Percentiles rank a stretch among this genome's conserved stretches.
These are phyloP conservation scores for Nasonia longicornis DNA, from an alignment of 1,140 invertebrate genomes.

Conservation along the genomic window DNA sequence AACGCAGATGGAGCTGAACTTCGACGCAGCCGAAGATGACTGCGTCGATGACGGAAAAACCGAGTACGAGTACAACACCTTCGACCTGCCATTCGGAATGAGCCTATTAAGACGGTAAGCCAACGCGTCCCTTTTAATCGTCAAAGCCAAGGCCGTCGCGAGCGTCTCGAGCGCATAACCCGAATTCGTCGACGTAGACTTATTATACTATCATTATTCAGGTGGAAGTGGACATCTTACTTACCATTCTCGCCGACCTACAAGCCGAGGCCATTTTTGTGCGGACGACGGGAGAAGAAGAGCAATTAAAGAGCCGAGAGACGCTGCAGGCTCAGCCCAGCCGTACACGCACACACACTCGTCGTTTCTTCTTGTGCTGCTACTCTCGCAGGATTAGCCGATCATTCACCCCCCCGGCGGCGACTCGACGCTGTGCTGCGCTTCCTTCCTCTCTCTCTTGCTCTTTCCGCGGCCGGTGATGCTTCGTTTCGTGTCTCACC, in stretches of 20 bases:
- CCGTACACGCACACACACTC: not conserved
- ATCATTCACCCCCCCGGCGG: not conserved
- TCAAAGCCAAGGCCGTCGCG: not conserved
- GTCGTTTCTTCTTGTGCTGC: not conserved
- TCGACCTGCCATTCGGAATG: constrained; percentile 83
- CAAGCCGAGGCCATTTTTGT: constrained; percentile 59
- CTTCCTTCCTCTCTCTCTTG: not conserved
- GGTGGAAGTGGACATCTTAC: constrained; percentile 77
- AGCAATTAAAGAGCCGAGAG: constrained; percentile 42
- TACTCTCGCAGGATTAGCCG: not conserved
- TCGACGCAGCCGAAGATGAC: constrained; percentile 64
- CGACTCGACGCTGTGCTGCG: not conserved
- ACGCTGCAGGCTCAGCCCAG: not conserved
- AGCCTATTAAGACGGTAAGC: constrained; percentile 70
- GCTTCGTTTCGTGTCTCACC: not conserved
- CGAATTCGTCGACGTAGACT: not conserved
- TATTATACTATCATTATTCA: constrained; percentile 53
- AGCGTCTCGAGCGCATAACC: not conserved
- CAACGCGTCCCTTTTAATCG: not conserved
- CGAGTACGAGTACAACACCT: constrained; percentile 71
- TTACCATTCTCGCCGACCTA: constrained; percentile 80
- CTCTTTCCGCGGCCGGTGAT: not conserved
- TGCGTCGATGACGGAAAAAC: constrained; percentile 52
- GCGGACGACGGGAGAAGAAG: constrained; percentile 41
- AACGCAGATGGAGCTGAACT: constrained; percentile 75